phyloP scores from a whole-genome alignment of 1,140 invertebrate genomes.

The Augochlora pura region DNA sequence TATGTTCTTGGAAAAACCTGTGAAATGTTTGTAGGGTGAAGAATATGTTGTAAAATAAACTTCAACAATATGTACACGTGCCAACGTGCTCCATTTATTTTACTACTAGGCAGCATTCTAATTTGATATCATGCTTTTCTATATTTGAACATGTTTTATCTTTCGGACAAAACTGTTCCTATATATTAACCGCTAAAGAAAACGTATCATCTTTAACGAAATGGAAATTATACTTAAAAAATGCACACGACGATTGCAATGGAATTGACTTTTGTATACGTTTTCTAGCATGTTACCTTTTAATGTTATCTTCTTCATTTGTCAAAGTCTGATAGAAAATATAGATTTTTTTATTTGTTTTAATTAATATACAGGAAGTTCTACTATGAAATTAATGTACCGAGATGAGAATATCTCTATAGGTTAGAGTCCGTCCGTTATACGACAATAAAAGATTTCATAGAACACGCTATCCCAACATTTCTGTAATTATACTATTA shows the following conservation, averaged over 20 bases:
- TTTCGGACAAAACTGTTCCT: neutral
- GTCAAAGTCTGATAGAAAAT: neutral
- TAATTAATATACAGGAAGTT: neutral
- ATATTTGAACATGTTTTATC: neutral
- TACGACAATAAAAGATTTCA: neutral
- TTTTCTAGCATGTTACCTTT: neutral
- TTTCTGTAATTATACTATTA: neutral
- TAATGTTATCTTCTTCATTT: neutral
- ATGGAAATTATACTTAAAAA: neutral
- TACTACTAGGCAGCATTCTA: neutral
- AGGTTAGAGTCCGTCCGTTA: neutral
- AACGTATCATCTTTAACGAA: too few relatives aligned
- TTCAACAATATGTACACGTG: neutral
- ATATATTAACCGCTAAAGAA: neutral
- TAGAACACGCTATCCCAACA: neutral
- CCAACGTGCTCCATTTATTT: neutral
- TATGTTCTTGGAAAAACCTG: neutral
- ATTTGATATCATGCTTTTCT: neutral
- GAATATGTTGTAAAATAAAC: neutral
- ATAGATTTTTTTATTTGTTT: neutral
- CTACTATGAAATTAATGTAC: neutral
- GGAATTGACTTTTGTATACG: neutral
- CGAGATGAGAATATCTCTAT: neutral
- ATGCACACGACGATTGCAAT: neutral
- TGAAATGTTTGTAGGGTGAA: neutral